Base-by-base conservation (phyloP, 2,888 invertebrate genomes). In the Dynastes hyllus region DNA sequence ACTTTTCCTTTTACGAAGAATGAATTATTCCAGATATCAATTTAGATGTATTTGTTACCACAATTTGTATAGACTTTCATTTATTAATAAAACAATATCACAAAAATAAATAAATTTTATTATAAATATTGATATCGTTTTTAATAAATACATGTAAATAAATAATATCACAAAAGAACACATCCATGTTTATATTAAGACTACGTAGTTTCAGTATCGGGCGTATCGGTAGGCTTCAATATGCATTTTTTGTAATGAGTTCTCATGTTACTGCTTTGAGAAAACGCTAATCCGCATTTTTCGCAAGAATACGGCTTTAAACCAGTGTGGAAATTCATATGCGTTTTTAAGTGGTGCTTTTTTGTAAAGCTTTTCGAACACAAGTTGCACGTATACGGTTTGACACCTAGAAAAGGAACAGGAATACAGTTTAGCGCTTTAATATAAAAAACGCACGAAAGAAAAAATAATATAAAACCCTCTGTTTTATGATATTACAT, bases 191-290 rank as follows among this genome's bases (percentile, higher is more conserved):
- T 55, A 29, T 5, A 13, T 13, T 32, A 71, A 40, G 1, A 22
- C 63, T 78, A 76, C 2, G 70, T 69, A 76, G 63, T 70, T 61
- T 80, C 78, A 61, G n/a, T 51, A 69, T 80, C 76, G 1, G 61
- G 40, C 22, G 75, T 66, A 45, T 78, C 61, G 16, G 79, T 50
- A 4, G 81, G 50, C 66, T 86, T 88, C 55, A 87, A 81, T 53
- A 88, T 85, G 84, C 96, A 96, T 87, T 95, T 96, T 88, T 96
- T 95, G 85, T 93, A 92, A 86, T 96, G 96, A 0, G 96, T 96
- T 82, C 96, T 91, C 96, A 96, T 96, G 86, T 96, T 96, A 83
- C 95, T 95, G 69, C 95, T 95, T 88, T 96, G 96, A 0, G 95
- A 95, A 87, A 96, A 96, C 11, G 94, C 92, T 55, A 95, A 91